Base-by-base conservation (phyloP, 2,113 vertebrate species). In the Myocastor coypus region DNA sequence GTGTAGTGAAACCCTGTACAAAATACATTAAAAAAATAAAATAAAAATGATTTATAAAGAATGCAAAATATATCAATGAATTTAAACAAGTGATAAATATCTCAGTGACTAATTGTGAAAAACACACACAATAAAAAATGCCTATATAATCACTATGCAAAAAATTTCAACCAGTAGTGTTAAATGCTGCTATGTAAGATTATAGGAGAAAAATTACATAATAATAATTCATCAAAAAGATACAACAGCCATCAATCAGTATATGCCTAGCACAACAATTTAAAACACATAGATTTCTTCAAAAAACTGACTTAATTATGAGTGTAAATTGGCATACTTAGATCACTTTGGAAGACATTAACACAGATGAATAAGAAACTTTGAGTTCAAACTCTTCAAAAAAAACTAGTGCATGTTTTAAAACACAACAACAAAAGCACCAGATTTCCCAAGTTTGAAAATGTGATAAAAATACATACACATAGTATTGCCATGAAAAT, bases 401-500 rank as follows among this genome's bases (percentile, higher is more conserved):
- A 73, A 92, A 73, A 83, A 59, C 24, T 81, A n/a, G 30, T 46
- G 22, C 9, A 10, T 1, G 20, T 64, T 22, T 26, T 37, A 22
- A 91, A 83, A 83, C 7, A n/a, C 22, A 52, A 80, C 52, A 89
- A 52, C 7, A 94, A 92, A 91, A 94, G 83, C 40, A 92, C 22
- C 30, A 83, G 46, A 13, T 40, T 83, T 71, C 69, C 66, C n/a
- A n/a, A 55, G 34, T 17, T 83, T 87, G 12, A 42, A 59, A 17
- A 50, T 28, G 10, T 55, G 20, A 85, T 11, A 42, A 55, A 55
- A 55, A 55, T 17, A 52, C 40, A 52, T 11, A 83, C 13, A 42
- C 40, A 16, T 14, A 78, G 13, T 32, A 50, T 46, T 17, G 52
- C 40, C 26, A 78, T 77, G 37, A 50, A 91, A 87, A 83, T 46